Conservation (phyloP, 2,113 vertebrate genomes). For the Australoheros scitulus region DNA sequence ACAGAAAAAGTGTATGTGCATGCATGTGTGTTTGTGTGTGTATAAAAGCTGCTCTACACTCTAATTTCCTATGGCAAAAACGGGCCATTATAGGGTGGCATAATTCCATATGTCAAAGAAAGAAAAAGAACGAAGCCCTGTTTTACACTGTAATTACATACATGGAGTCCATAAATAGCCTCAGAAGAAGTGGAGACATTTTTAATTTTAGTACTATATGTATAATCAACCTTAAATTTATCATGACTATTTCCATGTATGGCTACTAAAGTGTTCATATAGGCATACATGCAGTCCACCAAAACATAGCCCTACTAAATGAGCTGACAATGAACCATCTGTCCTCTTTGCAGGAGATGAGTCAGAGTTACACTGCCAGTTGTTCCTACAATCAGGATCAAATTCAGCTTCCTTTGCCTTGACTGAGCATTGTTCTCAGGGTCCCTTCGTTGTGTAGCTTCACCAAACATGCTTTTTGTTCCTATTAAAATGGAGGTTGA, state of each 20-base stretch:
- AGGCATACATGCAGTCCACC: neutral
- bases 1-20: slow-evolving; percentile 29
- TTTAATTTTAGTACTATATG: slow-evolving; percentile 23
- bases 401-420: slow-evolving; percentile 36
- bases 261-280: no score
- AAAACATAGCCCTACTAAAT: neutral
- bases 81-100: slow-evolving; percentile 65
- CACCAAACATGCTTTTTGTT: slow-evolving; percentile 7
- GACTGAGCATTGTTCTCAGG: slow-evolving; percentile 48
- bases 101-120: slow-evolving; percentile 67
- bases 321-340: slow-evolving; percentile 32
- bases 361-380: slow-evolving; percentile 61
- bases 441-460: slow-evolving; percentile 19
- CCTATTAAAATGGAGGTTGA: neutral
- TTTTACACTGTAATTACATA: slow-evolving; percentile 73
- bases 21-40: neutral
- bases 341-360: slow-evolving; percentile 54
- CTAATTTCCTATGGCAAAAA: slow-evolving; percentile 75
- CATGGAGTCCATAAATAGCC: slow-evolving; percentile 57
- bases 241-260: neutral
- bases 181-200: slow-evolving; percentile 11
- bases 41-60: slow-evolving; percentile 49
- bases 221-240: neutral
- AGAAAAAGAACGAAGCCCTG: slow-evolving; percentile 46
- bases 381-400: slow-evolving; percentile 25